phyloP scores from a whole-genome alignment of 2,888 invertebrate species.

The Monopis laevigella region DNA sequence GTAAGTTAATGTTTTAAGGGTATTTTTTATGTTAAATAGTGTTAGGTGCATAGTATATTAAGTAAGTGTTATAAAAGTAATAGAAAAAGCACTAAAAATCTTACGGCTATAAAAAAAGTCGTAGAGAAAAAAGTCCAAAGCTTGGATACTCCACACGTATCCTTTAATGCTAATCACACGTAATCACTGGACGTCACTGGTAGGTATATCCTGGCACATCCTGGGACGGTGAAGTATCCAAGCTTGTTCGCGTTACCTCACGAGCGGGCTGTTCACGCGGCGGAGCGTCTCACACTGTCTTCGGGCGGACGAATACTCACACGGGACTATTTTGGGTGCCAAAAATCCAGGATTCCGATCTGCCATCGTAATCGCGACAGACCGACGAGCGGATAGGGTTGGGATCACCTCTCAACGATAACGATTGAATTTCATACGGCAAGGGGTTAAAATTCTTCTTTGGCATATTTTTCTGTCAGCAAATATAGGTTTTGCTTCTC shows the following conservation, averaged over 20 bases:
- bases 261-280: conserved; percentile 64
- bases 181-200: too few species aligned
- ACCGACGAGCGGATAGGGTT: conserved; percentile 17
- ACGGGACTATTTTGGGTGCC: conserved; percentile 65
- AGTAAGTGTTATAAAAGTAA: too few species aligned
- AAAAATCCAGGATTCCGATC: conserved; percentile 61
- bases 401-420: too few species aligned
- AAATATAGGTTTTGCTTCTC: too few species aligned
- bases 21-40: too few species aligned
- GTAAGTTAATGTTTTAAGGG: too few species aligned
- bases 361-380: conserved; percentile 40
- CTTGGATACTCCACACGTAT: conserved; percentile 34
- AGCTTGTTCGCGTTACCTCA: conserved; percentile 48
- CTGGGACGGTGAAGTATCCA: conserved; percentile 36
- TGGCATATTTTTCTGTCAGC: too few species aligned
- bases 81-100: too few species aligned
- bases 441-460: too few species aligned
- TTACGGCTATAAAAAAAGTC: not conserved
- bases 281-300: conserved; percentile 67
- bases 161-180: too few species aligned
- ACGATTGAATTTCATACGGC: too few species aligned
- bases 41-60: too few species aligned
- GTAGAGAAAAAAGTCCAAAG: not conserved
- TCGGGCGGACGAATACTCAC: conserved; percentile 45
- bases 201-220: not conserved